Evolutionary conservation across 2,888 invertebrate species (phyloP), one percentile per base, ranked within the genome.

Genomic region (Epistrophella euchroma): DNA sequence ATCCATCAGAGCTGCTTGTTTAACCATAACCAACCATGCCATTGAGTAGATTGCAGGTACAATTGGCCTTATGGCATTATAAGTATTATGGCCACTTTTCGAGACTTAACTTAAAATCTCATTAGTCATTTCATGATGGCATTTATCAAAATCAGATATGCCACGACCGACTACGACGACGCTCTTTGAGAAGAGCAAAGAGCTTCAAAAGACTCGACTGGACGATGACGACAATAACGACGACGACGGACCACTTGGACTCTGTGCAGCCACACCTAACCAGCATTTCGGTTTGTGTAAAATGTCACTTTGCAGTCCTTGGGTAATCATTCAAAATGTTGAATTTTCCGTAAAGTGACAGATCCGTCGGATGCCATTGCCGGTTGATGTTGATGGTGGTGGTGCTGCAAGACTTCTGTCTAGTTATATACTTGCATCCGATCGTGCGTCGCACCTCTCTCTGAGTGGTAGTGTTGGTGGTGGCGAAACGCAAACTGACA

Each of bases 251-350:
- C 52, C 81, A 66, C 64, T 66, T 66, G 64, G 45, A 32, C 64
- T 68, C 70, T 81, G 81, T 78, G 86, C 85, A 78, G 86, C 86
- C 86, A 86, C 86, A 86, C 86, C 86, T 86, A 86, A 78, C 86
- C 86, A 86, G 82, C 82, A 86, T 86, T 85, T 86, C 17, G 82
- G 86, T 86, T 86, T 86, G 77, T 89, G 90, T 90, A 89, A 90
- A 89, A 82, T 90, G 90, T 90, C 90, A 90, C 88, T 88, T 88
- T 79, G 62, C 88, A 88, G 78, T 88, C 89, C 88, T 89, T 88
- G 88, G 88, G 86, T 88, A 89, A 90, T 90, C 89, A 90, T 83
- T 90, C 90, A 90, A 89, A 88, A 82, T 86, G 86, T 86, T 80
- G 82, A 60, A 77, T 82, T 86, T 82, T 74, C 87, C 72, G 64